Base-by-base conservation (phyloP, 2,888 invertebrate genomes). In the Linnaemya vulpina region DNA sequence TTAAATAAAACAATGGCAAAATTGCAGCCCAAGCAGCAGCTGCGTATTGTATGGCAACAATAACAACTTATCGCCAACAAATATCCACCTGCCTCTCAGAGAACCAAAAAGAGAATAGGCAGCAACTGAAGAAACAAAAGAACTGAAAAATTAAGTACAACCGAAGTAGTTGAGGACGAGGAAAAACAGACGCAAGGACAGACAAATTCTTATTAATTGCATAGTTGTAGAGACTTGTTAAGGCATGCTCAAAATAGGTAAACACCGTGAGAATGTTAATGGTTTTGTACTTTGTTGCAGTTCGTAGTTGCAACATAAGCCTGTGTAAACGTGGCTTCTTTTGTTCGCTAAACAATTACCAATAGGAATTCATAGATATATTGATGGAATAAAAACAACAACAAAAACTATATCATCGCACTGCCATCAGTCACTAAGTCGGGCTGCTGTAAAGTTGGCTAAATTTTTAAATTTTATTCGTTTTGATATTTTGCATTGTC, bases 11-110 rank as follows among this genome's bases (percentile, higher is more conserved):
- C 53, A 67, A 70, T 49, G 25, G 40, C 49, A 77, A 62, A 58
- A 17, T 60, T 35, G 55, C 76, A 65, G n/a, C 5, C 9, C 20
- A 20, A 43, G 46, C 75, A 60, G 78, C 71, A 35, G 78, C 78
- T 71, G 55, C 30, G 20, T 22, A 15, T 25, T n/a, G 7, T 68
- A 11, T 40, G 17, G 49, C 49, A 62, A 63, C 40, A 73, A 15
- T 7, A 51, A 58, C 49, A 11, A 49, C 58, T 43, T 30, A 10
- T n/a, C 22, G 3, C 46, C 20, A 73, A 62, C 25, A 55, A 55
- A 46, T 35, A 73, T 83, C 77, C 82, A 83, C 82, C 82, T 83
- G 82, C 82, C 65, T 83, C 49, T 77, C 43, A 71, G 65, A 77
- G 63, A 43, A 46, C 46, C 38, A 53, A 35, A 38, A 62, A 60